Percentiles rank a stretch among this genome's conserved stretches.
Conservation (phyloP, 2,113 vertebrate genomes). For the Eurypyga helias region DNA sequence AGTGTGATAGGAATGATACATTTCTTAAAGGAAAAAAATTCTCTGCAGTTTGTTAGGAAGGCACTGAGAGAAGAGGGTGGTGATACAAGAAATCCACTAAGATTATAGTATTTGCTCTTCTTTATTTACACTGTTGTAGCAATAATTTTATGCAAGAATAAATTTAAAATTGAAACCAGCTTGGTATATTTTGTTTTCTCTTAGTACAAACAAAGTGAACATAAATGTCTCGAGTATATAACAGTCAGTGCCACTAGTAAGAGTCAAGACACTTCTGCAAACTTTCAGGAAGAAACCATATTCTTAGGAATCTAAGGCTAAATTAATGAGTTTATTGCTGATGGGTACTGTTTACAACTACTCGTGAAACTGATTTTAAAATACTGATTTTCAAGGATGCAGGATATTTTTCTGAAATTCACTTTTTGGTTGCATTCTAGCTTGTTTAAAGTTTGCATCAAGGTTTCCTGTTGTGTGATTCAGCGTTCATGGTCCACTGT, state of each 20-base stretch:
- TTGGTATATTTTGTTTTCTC: background rate
- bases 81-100: background rate
- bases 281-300: background rate
- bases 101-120: background rate
- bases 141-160: background rate
- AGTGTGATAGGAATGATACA: background rate
- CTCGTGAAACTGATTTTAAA: background rate
- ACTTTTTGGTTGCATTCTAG: background rate
- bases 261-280: background rate
- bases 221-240: background rate
- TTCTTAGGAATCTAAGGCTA: background rate
- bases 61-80: background rate
- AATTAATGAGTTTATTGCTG: background rate
- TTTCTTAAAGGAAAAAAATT: background rate
- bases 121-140: background rate
- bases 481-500: background rate
- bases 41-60: background rate
- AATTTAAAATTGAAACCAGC: background rate
- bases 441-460: background rate
- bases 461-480: background rate
- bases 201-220: background rate
- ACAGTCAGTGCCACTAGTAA: background rate
- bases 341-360: background rate
- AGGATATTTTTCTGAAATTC: background rate
- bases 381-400: background rate